Conservation (phyloP, 2,113 vertebrate species). For the Calyptomena viridis region DNA sequence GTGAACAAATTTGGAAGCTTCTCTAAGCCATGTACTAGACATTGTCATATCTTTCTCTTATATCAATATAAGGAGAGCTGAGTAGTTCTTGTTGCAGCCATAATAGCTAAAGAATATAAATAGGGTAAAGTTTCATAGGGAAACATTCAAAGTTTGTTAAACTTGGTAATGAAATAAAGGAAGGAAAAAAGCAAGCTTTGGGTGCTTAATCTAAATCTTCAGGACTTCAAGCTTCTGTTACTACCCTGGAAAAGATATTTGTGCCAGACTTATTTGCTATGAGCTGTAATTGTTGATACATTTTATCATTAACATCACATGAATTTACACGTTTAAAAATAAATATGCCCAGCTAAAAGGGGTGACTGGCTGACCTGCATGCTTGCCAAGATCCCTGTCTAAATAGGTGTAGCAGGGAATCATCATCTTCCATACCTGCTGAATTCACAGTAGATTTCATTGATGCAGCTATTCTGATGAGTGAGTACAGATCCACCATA, state of each 20-base stretch:
- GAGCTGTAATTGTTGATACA: not conserved
- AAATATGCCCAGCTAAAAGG: not conserved
- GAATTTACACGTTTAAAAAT: not conserved
- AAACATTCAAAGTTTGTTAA: not conserved
- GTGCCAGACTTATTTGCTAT: not conserved
- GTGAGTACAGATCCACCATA: not conserved
- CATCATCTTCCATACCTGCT: not conserved
- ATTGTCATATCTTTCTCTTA: not conserved
- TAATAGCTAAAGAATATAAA: not conserved
- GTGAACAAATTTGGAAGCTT: not conserved
- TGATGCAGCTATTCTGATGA: not conserved
- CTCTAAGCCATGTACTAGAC: not conserved
- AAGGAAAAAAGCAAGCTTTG: not conserved
- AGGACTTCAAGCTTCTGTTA: not conserved
- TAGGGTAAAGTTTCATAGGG: not conserved
- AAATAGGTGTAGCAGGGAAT: not conserved
- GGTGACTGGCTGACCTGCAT: not conserved
- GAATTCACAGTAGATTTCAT: not conserved
- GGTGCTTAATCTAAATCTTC: not conserved
- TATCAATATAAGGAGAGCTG: not conserved
- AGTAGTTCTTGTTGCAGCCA: not conserved
- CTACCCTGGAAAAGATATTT: not conserved
- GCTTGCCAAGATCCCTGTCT: not conserved
- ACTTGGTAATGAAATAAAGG: not conserved
- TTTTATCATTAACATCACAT: not conserved